Conservation (phyloP, 1,140 invertebrate species). For the Papilio aristodemus region DNA sequence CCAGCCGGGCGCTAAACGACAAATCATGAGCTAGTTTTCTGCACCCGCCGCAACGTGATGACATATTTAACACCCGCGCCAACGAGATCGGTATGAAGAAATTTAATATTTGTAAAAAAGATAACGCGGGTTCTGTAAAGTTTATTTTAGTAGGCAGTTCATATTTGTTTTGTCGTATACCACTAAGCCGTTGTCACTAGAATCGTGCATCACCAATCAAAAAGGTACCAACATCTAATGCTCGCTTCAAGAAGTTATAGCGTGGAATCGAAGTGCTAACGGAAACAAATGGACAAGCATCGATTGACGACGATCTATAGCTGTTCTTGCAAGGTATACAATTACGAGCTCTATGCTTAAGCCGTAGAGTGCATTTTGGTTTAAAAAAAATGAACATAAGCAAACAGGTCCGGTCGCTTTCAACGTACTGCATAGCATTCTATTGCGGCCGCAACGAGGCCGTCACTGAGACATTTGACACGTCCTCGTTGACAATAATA, state of each 20-base stretch:
- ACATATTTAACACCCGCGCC: constrained; percentile 47
- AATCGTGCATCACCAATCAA: constrained; percentile 69
- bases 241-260: constrained; percentile 59
- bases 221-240: constrained; percentile 61
- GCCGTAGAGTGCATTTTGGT: constrained; percentile 44
- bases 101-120: constrained; percentile 57
- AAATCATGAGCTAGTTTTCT: constrained; percentile 47
- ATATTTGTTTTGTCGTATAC: constrained; percentile 52
- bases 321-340: constrained; percentile 35
- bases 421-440: constrained; percentile 64
- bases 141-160: constrained; percentile 46
- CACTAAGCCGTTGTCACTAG: constrained; percentile 42
- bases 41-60: constrained; percentile 46
- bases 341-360: constrained; percentile 42
- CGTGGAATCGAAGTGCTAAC: constrained; percentile 63
- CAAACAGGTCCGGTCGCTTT: constrained; percentile 66
- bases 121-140: constrained; percentile 46
- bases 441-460: constrained; percentile 69
- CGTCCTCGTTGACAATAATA: constrained; percentile 65
- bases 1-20: constrained; percentile 41
- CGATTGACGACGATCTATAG: constrained; percentile 58
- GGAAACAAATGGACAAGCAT: constrained; percentile 72
- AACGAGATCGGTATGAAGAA: constrained; percentile 36
- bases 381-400: constrained; percentile 47
- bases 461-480: constrained; percentile 71